Evolutionary conservation across 37 sponge, comb jelly and placozoan genomes (phyloP).

Genomic region (Spongia lamella): DNA sequence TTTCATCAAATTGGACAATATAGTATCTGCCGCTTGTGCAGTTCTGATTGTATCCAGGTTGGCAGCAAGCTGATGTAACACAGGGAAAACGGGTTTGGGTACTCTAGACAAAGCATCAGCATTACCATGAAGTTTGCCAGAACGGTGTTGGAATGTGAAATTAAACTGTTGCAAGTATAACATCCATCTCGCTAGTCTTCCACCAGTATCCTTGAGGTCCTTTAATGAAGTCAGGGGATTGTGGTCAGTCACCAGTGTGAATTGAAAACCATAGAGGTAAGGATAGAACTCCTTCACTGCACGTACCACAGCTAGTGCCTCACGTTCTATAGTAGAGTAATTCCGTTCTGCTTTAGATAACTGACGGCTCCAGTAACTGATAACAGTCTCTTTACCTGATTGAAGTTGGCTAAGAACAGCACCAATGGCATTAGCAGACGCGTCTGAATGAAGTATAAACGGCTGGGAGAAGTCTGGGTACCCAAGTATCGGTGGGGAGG

Average conservation of each 20-base stretch:
- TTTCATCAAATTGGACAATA: too few species aligned
- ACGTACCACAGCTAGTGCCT: conserved; percentile 31
- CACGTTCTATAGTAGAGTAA: conserved; percentile 36
- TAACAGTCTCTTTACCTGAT: conserved; percentile 26
- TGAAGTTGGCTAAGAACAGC: conserved; percentile 31
- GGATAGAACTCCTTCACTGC: conserved; percentile 38
- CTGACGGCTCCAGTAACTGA: conserved; percentile 38
- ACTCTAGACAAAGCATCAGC: conserved; percentile 25
- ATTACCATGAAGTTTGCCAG: conserved; percentile 15
- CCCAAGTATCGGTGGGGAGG: conserved; percentile 36
- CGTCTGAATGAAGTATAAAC: conserved; percentile 25
- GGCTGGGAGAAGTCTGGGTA: conserved; percentile 14
- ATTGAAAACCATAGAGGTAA: conserved; percentile 21
- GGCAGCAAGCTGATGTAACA: too few species aligned
- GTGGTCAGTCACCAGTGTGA: conserved; percentile 28
- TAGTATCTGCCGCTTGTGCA: too few species aligned
- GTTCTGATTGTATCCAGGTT: too few species aligned
- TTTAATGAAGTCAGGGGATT: conserved; percentile 21
- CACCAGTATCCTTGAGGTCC: conserved; percentile 17
- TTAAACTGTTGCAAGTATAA: conserved; percentile 13
- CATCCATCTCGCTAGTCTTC: conserved; percentile 19
- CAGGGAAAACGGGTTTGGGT: too few species aligned
- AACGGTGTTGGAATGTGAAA: conserved; percentile 5
- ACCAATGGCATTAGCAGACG: conserved; percentile 33
- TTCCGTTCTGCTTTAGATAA: conserved; percentile 31